Evolutionary conservation across 1,140 invertebrate species (phyloP).

Genomic region (Eciton burchellii): DNA sequence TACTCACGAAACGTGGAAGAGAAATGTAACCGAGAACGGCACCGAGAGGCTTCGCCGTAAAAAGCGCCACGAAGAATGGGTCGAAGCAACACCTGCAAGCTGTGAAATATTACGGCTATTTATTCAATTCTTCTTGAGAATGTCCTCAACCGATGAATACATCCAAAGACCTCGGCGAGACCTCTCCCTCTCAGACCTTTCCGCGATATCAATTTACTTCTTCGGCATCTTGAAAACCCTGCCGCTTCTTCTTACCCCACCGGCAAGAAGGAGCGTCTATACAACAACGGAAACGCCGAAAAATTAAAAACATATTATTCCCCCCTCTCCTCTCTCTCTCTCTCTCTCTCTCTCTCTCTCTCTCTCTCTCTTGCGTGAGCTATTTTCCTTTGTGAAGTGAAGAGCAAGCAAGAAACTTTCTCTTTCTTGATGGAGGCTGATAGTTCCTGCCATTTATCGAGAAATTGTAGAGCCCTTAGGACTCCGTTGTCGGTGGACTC

Average conservation of each 20-base stretch:
- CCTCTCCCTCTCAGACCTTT: slow-evolving; percentile 30
- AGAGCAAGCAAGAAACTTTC: slow-evolving; percentile 45
- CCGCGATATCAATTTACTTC: slow-evolving; percentile 53
- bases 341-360: too few relatives aligned
- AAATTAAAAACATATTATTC: slow-evolving; percentile 18
- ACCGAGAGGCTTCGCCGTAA: slow-evolving; percentile 44
- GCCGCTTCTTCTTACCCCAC: slow-evolving; percentile 5
- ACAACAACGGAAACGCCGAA: slow-evolving; percentile 20
- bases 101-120: slow-evolving; percentile 60
- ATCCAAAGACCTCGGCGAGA: slow-evolving; percentile 44
- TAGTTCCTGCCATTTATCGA: slow-evolving; percentile 52
- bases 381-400: slow-evolving; percentile 21
- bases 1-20: slow-evolving; percentile 45
- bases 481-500: slow-evolving; percentile 24
- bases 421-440: slow-evolving; percentile 29
- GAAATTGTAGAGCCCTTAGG: slow-evolving; percentile 51
- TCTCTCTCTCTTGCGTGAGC: slow-evolving; percentile 15
- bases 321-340: too few relatives aligned
- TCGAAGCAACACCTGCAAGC: slow-evolving; percentile 46
- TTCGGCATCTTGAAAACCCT: slow-evolving; percentile 25
- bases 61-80: slow-evolving; percentile 43
- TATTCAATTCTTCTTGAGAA: slow-evolving; percentile 54
- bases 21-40: slow-evolving; percentile 45
- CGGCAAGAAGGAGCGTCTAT: background rate
- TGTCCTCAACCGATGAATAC: slow-evolving; percentile 49